Conservation (phyloP, 2,113 vertebrate genomes). For the Aptenodytes patagonicus region DNA sequence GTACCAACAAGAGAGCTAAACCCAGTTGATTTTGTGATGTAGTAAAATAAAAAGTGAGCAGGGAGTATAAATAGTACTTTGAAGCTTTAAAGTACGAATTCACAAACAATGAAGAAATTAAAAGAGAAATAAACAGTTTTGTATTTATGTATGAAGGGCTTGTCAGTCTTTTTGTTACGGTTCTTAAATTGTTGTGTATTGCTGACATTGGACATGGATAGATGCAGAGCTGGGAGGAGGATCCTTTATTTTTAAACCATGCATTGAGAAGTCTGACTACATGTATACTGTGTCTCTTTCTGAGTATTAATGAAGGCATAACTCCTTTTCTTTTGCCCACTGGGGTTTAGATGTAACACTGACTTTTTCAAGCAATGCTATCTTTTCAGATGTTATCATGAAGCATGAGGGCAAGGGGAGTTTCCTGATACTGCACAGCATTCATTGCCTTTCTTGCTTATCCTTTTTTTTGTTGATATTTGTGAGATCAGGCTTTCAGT, state of each 20-base stretch:
- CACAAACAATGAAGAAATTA: neutral
- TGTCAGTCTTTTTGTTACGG: neutral
- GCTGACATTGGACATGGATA: neutral
- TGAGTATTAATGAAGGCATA: neutral
- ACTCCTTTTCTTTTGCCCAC: neutral
- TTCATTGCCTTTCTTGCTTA: neutral
- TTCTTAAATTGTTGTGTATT: neutral
- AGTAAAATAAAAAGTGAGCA: conserved; percentile 4
- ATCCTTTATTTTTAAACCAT: neutral
- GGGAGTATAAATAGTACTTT: neutral
- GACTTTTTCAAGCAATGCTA: neutral
- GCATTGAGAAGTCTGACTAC: neutral
- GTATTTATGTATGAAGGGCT: neutral
- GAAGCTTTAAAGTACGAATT: neutral
- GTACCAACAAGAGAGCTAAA: neutral
- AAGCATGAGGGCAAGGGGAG: neutral
- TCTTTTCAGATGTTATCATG: neutral
- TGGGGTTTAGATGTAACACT: neutral
- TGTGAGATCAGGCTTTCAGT: neutral
- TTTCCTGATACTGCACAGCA: neutral
- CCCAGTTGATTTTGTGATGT: neutral
- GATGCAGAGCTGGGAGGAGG: neutral
- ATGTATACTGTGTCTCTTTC: neutral
- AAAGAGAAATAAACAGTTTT: neutral
- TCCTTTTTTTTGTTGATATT: neutral